Evolutionary conservation across 2,888 invertebrate genomes (phyloP).

Genomic region (Brenthis ino): DNA sequence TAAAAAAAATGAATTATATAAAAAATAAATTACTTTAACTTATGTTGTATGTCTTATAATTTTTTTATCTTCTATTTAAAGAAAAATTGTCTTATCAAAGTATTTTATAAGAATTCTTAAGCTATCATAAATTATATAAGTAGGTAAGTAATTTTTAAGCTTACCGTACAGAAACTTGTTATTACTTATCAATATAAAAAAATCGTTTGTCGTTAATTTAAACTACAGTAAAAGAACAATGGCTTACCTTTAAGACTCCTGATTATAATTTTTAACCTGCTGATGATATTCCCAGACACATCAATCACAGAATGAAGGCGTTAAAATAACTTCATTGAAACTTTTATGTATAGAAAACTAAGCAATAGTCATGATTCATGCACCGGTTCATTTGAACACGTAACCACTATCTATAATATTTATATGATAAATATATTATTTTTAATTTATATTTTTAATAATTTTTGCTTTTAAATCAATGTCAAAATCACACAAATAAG

Average conservation of each 20-base stretch:
- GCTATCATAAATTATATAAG: too few species aligned
- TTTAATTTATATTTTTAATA: not conserved
- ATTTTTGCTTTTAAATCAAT: not conserved
- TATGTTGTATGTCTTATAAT: too few species aligned
- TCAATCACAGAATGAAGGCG: constrained; percentile 11
- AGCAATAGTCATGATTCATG: constrained; percentile 37
- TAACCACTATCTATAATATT: constrained; percentile 25
- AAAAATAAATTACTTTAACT: too few species aligned
- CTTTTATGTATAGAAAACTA: constrained; percentile 28
- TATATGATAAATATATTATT: not conserved
- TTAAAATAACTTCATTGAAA: constrained; percentile 4
- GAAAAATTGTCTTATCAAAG: too few species aligned
- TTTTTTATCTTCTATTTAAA: too few species aligned
- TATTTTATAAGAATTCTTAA: too few species aligned
- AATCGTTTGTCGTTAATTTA: too few species aligned
- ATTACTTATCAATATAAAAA: too few species aligned
- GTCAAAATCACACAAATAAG: not conserved
- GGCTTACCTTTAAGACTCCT: not conserved
- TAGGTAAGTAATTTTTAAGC: too few species aligned
- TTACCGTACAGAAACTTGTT: too few species aligned
- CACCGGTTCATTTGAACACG: constrained; percentile 48
- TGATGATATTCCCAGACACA: not conserved
- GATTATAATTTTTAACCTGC: too few species aligned
- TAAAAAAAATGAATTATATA: too few species aligned
- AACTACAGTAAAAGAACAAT: not conserved